Evolutionary conservation across 2,797 vertebrate species (phyloP).

Genomic region (Diplodus puntazzo): DNA sequence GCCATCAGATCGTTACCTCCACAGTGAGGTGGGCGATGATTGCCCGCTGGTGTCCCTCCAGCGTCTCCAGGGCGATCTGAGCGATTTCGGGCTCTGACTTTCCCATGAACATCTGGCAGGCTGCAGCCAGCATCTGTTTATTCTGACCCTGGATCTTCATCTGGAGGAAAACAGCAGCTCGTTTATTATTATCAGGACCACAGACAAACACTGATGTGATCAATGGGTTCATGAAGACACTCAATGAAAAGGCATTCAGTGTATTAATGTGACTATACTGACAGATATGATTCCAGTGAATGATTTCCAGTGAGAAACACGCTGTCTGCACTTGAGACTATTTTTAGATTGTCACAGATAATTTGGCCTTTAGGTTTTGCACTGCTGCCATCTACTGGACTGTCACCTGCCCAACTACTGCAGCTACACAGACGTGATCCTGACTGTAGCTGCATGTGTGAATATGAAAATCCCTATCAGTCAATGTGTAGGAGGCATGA

Average conservation of each 20-base stretch:
- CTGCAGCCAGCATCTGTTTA: constrained; percentile 95
- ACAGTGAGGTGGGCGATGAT: constrained; percentile 97
- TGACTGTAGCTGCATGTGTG: no score
- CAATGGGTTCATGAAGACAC: background rate
- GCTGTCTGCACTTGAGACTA: no score
- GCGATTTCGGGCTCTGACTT: constrained; percentile 92
- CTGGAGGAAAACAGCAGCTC: constrained; percentile 67
- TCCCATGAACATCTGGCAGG: constrained; percentile 97
- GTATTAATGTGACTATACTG: no score
- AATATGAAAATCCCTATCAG: no score
- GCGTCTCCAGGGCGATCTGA: constrained; percentile 93
- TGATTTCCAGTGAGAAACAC: no score
- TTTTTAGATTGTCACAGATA: no score
- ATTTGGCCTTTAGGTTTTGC: no score
- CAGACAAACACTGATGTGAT: background rate
- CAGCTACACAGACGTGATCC: no score
- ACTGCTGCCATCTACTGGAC: no score
- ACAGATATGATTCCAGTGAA: no score
- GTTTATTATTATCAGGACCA: background rate
- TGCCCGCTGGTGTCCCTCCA: constrained; percentile 94
- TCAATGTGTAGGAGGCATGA: background rate
- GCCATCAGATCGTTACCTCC: constrained; percentile 80
- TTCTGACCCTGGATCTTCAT: constrained; percentile 98
- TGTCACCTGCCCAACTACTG: no score
- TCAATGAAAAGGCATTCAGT: no score